These are phyloP conservation scores for Benitochromis conjunctus DNA, from an alignment of 2,113 vertebrate genomes.

Conservation along the genomic window DNA sequence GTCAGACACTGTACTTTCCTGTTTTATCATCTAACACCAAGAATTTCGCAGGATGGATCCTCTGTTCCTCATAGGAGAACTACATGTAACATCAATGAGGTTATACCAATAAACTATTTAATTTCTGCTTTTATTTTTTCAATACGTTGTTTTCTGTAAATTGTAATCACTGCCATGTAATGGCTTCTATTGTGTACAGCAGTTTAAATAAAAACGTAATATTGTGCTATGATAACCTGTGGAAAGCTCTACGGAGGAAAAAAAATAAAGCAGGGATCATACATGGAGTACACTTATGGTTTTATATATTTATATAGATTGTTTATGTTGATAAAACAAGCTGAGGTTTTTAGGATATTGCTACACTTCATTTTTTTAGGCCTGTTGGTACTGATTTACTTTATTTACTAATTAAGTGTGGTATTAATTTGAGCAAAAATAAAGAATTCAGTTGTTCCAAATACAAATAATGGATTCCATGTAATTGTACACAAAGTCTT, in stretches of 20 bases:
- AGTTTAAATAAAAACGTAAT: neutral
- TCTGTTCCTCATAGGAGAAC: slow-evolving; percentile 41
- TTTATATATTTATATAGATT: neutral
- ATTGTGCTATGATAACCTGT: neutral
- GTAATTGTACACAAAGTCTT: neutral
- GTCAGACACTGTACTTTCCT: neutral
- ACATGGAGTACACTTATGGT: neutral
- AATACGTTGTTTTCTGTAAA: slow-evolving; percentile 3
- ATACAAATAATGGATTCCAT: neutral
- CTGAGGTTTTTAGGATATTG: neutral
- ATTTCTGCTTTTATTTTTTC: slow-evolving; percentile 59
- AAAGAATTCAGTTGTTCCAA: neutral
- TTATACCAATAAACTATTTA: slow-evolving; percentile 70
- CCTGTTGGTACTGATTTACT: neutral
- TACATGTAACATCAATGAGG: slow-evolving; percentile 58
- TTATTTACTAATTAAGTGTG: neutral
- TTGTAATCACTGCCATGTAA: neutral
- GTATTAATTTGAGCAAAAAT: neutral
- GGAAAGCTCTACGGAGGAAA: neutral
- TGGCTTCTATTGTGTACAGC: neutral
- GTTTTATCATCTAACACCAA: neutral
- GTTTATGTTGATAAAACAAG: rapidly evolving
- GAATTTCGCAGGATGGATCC: neutral
- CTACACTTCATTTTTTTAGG: neutral
- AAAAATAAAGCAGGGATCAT: neutral